phyloP scores from a whole-genome alignment of 2,797 vertebrate species.

The Philypnodon macrostomus region DNA sequence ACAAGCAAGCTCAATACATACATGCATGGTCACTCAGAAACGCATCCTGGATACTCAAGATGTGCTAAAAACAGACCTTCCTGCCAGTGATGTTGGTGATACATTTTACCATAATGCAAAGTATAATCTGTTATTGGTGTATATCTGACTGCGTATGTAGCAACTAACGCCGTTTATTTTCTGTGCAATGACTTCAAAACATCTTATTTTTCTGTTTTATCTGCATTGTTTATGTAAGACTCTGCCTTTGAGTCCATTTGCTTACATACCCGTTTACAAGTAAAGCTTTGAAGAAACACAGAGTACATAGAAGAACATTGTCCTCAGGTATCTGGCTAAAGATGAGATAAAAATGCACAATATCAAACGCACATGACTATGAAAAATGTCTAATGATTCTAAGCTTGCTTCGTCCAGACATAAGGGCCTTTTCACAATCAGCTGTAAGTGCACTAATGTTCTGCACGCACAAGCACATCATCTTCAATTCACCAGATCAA shows the following conservation, averaged over 20 bases:
- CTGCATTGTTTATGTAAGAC: neutral
- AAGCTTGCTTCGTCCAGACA: slow-evolving; percentile 17
- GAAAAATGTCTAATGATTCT: slow-evolving; percentile 35
- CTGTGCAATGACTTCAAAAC: neutral
- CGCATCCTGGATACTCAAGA: neutral
- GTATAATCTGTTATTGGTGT: too few species aligned
- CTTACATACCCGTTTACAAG: slow-evolving; percentile 29
- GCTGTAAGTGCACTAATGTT: slow-evolving; percentile 18
- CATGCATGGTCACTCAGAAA: neutral
- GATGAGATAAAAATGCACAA: slow-evolving; percentile 42
- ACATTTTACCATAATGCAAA: too few species aligned
- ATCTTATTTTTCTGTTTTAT: neutral
- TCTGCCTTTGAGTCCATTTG: too few species aligned
- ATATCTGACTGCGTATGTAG: too few species aligned
- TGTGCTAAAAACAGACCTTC: neutral
- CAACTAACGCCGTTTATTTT: neutral
- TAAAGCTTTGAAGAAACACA: slow-evolving; percentile 39
- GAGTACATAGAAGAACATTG: slow-evolving; percentile 22
- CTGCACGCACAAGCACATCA: slow-evolving; percentile 38
- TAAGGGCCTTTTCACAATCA: slow-evolving; percentile 47
- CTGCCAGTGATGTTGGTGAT: neutral
- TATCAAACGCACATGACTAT: slow-evolving; percentile 50
- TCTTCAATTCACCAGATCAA: slow-evolving; percentile 46
- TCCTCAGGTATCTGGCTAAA: slow-evolving; percentile 44
- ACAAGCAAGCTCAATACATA: neutral